Percentiles rank a stretch among this genome's conserved stretches.
These are phyloP conservation scores for Cryptoprocta ferox DNA, from an alignment of 2,797 vertebrate species.

Conservation along the genomic window DNA sequence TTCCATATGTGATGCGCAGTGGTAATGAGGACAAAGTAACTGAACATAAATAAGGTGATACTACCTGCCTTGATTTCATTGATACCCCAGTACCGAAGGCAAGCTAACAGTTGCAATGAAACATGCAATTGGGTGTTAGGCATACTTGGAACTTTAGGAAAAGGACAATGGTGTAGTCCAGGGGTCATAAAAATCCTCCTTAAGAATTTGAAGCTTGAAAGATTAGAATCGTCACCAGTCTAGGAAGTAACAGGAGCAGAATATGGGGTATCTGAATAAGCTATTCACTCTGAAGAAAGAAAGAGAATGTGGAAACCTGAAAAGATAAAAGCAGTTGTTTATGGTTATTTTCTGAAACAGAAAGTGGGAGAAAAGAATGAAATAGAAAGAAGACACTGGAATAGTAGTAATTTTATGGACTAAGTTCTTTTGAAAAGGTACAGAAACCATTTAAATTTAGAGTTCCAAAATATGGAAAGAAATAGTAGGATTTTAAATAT, in stretches of 20 bases:
- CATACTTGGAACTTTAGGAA: background rate
- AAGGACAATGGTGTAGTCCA: background rate
- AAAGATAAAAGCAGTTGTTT: background rate
- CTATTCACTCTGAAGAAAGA: background rate
- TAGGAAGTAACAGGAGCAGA: background rate
- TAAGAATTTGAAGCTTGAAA: background rate
- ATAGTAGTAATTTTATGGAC: background rate
- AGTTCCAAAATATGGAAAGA: background rate
- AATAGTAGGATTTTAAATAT: background rate
- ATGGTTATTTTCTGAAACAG: constrained; percentile 5
- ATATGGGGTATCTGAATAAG: background rate
- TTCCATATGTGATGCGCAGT: background rate
- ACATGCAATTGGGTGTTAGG: background rate
- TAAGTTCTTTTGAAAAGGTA: background rate
- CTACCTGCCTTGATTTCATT: too few relatives aligned
- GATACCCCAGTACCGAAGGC: background rate
- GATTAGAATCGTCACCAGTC: background rate
- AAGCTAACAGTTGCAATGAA: background rate
- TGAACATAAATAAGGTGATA: background rate
- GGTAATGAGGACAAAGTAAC: background rate
- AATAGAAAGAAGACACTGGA: background rate
- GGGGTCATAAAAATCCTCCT: background rate
- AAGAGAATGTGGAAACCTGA: background rate
- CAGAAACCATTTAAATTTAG: background rate
- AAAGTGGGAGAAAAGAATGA: background rate